Conservation (phyloP, 2,888 invertebrate genomes). For the Agrotis exclamationis region DNA sequence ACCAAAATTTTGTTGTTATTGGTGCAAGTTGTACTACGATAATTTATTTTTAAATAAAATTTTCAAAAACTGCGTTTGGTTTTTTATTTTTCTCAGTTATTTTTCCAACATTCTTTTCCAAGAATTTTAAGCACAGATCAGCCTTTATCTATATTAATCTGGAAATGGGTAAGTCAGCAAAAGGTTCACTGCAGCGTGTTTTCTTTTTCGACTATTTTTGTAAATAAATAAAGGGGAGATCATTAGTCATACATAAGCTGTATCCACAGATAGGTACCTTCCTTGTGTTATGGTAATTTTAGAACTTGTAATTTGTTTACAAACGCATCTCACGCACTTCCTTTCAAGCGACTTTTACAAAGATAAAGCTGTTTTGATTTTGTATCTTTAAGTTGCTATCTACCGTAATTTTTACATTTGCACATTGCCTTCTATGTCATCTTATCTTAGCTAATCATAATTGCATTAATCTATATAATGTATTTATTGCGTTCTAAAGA, state of each 20-base stretch:
- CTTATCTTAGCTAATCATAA: constrained; percentile 7
- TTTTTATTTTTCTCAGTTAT: constrained; percentile 56
- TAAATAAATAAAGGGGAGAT: too few species aligned
- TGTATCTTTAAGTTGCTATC: neutral
- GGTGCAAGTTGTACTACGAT: constrained; percentile 90
- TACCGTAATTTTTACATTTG: constrained; percentile 5
- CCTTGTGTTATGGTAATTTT: too few species aligned
- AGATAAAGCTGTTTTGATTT: constrained; percentile 2
- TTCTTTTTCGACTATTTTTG: too few species aligned
- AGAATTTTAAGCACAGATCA: too few species aligned
- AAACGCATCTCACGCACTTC: neutral
- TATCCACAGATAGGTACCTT: too few species aligned
- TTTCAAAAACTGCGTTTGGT: constrained; percentile 70
- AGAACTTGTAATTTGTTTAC: too few species aligned
- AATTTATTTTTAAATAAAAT: constrained; percentile 91
- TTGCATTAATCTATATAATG: neutral
- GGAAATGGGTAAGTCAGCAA: too few species aligned
- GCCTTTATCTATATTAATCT: too few species aligned
- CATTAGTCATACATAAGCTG: too few species aligned
- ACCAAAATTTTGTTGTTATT: constrained; percentile 91
- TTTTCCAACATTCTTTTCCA: neutral
- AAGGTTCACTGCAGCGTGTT: too few species aligned
- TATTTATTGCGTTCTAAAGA: neutral
- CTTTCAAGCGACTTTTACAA: neutral
- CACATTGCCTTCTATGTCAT: neutral